A percentile compares a stretch with the other conserved stretches of the same genome.
Conservation (phyloP, 1,140 invertebrate species). For the Conus betulinus region DNA sequence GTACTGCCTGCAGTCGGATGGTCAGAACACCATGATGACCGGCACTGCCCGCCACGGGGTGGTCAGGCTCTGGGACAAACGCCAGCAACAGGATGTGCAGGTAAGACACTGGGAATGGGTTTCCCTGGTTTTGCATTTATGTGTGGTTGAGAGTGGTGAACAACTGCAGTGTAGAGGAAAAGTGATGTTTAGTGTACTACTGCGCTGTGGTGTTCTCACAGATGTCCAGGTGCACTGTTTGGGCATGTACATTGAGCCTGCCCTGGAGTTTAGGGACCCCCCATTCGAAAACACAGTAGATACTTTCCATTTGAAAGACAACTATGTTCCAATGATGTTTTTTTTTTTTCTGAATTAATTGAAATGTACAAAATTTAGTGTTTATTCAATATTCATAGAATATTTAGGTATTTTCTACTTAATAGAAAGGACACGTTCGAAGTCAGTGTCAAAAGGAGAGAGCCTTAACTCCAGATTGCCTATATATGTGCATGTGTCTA, state of each 20-base stretch:
- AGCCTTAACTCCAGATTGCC: background rate
- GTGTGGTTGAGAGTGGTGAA: background rate
- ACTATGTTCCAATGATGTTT: no score
- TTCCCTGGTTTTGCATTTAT: background rate
- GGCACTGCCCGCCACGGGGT: conserved; percentile 81
- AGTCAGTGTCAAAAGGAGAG: no score
- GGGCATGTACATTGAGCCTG: background rate
- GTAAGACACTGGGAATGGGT: conserved; percentile 37
- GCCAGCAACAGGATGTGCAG: conserved; percentile 79
- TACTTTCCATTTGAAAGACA: no score
- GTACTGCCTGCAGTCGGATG: conserved; percentile 83
- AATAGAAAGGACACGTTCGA: no score
- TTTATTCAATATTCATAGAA: no score
- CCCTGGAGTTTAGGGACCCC: no score
- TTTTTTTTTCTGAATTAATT: no score
- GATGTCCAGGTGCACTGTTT: background rate
- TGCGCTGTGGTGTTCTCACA: background rate
- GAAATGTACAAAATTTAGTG: no score
- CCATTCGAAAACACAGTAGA: no score
- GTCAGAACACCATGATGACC: conserved; percentile 79
- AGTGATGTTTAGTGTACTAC: background rate
- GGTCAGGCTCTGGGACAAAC: conserved; percentile 83
- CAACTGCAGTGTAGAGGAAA: background rate
- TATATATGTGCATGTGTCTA: background rate
- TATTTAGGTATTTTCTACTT: no score